These are phyloP conservation scores for Pristionchus mayeri DNA, from an alignment of 2,888 invertebrate species.

Conservation along the genomic window DNA sequence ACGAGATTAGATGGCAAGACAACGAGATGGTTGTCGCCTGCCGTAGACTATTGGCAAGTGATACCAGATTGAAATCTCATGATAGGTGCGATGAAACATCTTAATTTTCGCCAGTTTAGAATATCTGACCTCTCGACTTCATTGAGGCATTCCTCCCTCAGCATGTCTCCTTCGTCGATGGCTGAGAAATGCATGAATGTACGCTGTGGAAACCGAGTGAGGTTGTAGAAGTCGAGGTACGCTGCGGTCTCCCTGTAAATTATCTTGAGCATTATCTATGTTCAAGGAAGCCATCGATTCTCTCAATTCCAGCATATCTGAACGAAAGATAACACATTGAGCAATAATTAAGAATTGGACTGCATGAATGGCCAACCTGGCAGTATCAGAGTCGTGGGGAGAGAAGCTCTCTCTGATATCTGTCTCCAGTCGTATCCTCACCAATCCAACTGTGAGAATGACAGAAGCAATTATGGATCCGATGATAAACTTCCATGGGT, in stretches of 20 bases:
- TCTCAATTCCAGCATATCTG: neutral
- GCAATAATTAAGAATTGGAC: neutral
- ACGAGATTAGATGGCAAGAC: no score
- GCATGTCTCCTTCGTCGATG: slow-evolving; percentile 60
- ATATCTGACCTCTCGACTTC: slow-evolving; percentile 54
- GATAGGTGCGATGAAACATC: no score
- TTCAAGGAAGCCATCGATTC: neutral
- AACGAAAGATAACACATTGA: neutral
- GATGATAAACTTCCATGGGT: slow-evolving; percentile 35
- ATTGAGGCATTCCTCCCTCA: slow-evolving; percentile 56
- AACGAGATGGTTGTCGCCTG: neutral
- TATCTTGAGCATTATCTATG: neutral
- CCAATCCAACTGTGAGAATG: slow-evolving; percentile 57
- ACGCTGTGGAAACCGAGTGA: slow-evolving; percentile 66
- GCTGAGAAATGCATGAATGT: slow-evolving; percentile 69
- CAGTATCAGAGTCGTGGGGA: slow-evolving; percentile 68
- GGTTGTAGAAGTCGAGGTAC: slow-evolving; percentile 69
- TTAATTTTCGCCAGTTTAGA: neutral
- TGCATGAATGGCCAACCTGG: slow-evolving; percentile 60
- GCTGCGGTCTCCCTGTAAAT: slow-evolving; percentile 65
- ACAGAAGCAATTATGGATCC: slow-evolving; percentile 49
- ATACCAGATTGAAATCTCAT: neutral
- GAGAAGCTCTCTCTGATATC: slow-evolving; percentile 73
- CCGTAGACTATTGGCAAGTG: neutral
- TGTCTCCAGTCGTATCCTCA: slow-evolving; percentile 67